Conservation (phyloP, 2,888 invertebrate genomes). For the Elmis aenea region DNA sequence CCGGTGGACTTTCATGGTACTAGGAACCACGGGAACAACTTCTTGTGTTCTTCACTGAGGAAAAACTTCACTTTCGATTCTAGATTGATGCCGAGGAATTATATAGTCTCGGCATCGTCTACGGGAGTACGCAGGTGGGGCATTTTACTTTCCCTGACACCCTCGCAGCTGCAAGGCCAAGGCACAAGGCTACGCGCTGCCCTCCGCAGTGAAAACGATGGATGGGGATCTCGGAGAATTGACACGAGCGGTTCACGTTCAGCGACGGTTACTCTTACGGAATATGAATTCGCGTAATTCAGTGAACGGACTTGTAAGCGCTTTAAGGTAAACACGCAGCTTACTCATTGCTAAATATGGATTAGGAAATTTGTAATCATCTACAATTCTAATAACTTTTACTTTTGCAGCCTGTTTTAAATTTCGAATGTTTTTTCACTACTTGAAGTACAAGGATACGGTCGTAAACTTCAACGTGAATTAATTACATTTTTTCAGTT, state of each 20-base stretch:
- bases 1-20: conserved; percentile 58
- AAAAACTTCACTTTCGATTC: conserved; percentile 37
- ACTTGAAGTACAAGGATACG: no score
- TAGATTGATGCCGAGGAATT: conserved; percentile 21
- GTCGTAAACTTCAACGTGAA: no score
- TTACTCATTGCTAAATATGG: neutral
- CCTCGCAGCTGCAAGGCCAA: conserved; percentile 33
- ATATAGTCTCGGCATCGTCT: conserved; percentile 35
- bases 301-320: neutral
- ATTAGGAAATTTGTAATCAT: neutral
- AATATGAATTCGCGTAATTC: no score
- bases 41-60: conserved; percentile 33
- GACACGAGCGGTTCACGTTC: no score
- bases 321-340: neutral
- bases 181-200: conserved; percentile 28
- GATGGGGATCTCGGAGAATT: no score
- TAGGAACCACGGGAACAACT: conserved; percentile 32
- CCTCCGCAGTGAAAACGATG: neutral
- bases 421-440: no score
- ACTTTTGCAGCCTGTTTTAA: neutral
- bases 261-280: no score
- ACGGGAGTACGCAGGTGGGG: conserved; percentile 26
- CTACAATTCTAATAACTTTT: neutral
- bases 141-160: conserved; percentile 28
- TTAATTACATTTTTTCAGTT: no score